Evolutionary conservation across 2,797 vertebrate genomes (phyloP).

Genomic region (Hephaestus fuliginosus): DNA sequence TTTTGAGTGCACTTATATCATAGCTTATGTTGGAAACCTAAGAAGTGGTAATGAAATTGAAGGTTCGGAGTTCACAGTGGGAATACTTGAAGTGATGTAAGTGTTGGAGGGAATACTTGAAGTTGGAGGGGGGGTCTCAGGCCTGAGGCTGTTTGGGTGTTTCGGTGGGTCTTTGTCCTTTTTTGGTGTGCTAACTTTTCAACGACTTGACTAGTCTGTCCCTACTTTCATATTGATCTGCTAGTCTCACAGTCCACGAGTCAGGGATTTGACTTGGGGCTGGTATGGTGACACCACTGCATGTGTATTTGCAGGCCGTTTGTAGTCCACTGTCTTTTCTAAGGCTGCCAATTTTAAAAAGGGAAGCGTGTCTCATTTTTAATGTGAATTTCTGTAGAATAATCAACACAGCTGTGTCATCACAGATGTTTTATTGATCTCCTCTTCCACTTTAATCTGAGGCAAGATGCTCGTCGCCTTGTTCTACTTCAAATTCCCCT

Average conservation of each 20-base stretch:
- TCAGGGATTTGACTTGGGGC: constrained; percentile 13
- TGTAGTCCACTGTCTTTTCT: constrained; percentile 70
- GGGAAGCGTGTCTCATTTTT: constrained; percentile 71
- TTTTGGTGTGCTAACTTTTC: constrained; percentile 68
- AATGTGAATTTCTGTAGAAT: constrained; percentile 82
- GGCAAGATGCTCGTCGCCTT: constrained; percentile 50
- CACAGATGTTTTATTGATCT: constrained; percentile 64
- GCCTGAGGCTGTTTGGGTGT: constrained; percentile 62
- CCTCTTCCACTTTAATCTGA: constrained; percentile 60
- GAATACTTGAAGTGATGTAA: constrained; percentile 83
- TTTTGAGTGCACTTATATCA: constrained; percentile 86
- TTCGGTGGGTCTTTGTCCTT: constrained; percentile 66
- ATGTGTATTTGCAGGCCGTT: constrained; percentile 73
- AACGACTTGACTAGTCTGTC: constrained; percentile 56
- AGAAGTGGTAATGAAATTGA: constrained; percentile 76
- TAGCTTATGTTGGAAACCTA: constrained; percentile 86
- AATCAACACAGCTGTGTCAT: constrained; percentile 61
- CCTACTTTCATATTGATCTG: constrained; percentile 60
- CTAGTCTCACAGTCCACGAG: constrained; percentile 41
- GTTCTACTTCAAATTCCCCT: constrained; percentile 72
- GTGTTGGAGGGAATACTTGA: constrained; percentile 81
- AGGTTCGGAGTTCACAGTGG: constrained; percentile 60
- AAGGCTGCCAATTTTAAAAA: constrained; percentile 75
- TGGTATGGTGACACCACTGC: constrained; percentile 63
- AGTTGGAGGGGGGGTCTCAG: constrained; percentile 50